phyloP scores from a whole-genome alignment of 2,797 vertebrate genomes.

The Platyrinchus mystaceus region DNA sequence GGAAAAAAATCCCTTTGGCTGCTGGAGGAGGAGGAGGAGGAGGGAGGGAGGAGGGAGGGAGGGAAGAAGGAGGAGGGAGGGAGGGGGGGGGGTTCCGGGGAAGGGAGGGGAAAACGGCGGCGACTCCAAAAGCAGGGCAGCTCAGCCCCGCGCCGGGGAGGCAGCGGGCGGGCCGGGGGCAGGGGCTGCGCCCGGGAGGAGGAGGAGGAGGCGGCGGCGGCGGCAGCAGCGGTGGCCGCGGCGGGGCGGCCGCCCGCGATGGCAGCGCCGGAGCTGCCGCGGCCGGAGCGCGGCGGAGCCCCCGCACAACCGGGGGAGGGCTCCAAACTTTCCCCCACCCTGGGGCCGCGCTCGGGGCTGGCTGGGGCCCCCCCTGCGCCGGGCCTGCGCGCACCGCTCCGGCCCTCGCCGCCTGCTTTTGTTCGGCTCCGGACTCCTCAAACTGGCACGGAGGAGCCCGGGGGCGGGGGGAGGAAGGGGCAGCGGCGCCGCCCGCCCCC shows the following conservation, averaged over 20 bases:
- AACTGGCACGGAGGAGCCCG: slow-evolving; percentile 73
- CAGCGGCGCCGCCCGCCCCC: slow-evolving; percentile 24
- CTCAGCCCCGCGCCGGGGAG: neutral
- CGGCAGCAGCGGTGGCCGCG: neutral
- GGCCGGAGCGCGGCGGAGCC: neutral
- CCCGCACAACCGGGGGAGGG: neutral
- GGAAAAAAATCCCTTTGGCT: slow-evolving; percentile 27
- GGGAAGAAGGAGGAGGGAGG: neutral
- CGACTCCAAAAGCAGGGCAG: slow-evolving; percentile 38
- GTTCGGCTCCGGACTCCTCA: slow-evolving; percentile 82
- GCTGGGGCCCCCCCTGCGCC: neutral
- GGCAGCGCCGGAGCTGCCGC: neutral
- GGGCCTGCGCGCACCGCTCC: slow-evolving; percentile 10
- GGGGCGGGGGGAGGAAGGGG: slow-evolving; percentile 18
- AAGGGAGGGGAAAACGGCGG: slow-evolving; percentile 36
- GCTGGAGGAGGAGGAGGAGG: slow-evolving; percentile 34
- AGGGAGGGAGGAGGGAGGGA: too few species aligned
- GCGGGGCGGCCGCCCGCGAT: neutral
- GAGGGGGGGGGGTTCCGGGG: neutral
- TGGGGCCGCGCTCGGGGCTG: neutral
- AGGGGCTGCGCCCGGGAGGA: neutral
- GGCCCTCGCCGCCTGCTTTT: slow-evolving; percentile 84
- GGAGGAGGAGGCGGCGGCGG: neutral
- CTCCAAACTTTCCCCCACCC: slow-evolving; percentile 65
- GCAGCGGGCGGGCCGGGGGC: neutral